phyloP scores from a whole-genome alignment of 2,888 invertebrate species.

The Eudemis profundana region DNA sequence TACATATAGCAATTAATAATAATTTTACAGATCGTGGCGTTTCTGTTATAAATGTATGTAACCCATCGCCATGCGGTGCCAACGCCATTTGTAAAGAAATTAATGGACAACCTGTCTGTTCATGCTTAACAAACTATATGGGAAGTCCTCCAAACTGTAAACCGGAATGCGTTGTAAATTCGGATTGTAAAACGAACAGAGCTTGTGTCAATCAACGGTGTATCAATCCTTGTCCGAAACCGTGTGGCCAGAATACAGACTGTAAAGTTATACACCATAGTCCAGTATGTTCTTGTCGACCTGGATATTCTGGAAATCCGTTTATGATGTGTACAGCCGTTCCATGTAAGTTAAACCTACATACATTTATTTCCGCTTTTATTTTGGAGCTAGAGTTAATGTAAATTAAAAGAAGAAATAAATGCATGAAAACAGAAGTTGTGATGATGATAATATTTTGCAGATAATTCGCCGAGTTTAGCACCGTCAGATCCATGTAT shows the following conservation, averaged over 20 bases:
- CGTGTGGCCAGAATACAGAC: slow-evolving; percentile 88
- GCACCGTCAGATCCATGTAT: slow-evolving; percentile 87
- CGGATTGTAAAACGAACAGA: slow-evolving; percentile 87
- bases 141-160: slow-evolving; percentile 88
- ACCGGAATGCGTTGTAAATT: slow-evolving; percentile 88
- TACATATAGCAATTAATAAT: slow-evolving; percentile 29
- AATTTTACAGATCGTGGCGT: slow-evolving; percentile 67
- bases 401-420: neutral
- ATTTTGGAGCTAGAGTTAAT: neutral
- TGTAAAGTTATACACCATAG: slow-evolving; percentile 90
- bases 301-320: slow-evolving; percentile 88
- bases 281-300: slow-evolving; percentile 89
- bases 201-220: slow-evolving; percentile 90
- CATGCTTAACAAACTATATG: slow-evolving; percentile 88
- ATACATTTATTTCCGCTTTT: neutral
- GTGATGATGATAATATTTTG: slow-evolving; percentile 41
- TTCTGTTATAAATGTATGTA: slow-evolving; percentile 86
- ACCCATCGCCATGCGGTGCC: slow-evolving; percentile 89
- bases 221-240: slow-evolving; percentile 88
- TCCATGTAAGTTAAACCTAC: slow-evolving; percentile 79
- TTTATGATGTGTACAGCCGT: slow-evolving; percentile 86
- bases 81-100: slow-evolving; percentile 90
- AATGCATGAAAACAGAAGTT: neutral
- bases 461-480: slow-evolving; percentile 67
- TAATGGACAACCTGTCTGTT: slow-evolving; percentile 89